Conservation (phyloP, 2,113 vertebrate genomes). For the Irena cyanogastra region DNA sequence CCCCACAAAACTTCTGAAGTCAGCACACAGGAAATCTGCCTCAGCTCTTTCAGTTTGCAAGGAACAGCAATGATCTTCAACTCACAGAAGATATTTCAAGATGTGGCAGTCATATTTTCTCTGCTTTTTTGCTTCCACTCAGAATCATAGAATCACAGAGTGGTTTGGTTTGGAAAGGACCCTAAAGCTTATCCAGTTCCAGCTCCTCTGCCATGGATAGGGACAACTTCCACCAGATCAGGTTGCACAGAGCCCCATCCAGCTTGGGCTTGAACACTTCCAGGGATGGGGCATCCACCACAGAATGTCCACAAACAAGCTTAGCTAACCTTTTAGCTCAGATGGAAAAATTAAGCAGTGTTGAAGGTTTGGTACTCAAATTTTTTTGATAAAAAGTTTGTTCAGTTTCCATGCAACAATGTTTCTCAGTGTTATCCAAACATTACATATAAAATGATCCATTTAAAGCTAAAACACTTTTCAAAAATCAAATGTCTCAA, state of each 20-base stretch:
- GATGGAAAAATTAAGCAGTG: background rate
- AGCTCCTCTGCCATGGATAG: background rate
- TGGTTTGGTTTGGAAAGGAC: background rate
- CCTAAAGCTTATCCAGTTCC: background rate
- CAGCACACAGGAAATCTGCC: background rate
- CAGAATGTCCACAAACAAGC: background rate
- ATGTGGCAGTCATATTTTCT: background rate
- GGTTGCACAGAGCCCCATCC: background rate
- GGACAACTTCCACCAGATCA: background rate
- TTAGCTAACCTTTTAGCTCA: background rate
- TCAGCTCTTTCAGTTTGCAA: background rate
- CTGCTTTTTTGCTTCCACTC: background rate
- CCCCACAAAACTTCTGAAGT: background rate
- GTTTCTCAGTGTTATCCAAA: background rate
- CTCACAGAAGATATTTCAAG: background rate
- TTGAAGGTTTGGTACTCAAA: background rate
- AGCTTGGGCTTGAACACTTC: background rate
- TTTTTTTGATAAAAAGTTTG: background rate
- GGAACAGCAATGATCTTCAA: background rate
- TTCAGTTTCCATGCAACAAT: background rate
- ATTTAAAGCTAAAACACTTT: background rate
- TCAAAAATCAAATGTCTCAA: background rate
- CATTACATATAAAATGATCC: background rate
- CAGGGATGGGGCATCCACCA: background rate
- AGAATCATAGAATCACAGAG: background rate